phyloP scores from a whole-genome alignment of 2,113 vertebrate genomes.

The Oxygymnocypris stewartii region DNA sequence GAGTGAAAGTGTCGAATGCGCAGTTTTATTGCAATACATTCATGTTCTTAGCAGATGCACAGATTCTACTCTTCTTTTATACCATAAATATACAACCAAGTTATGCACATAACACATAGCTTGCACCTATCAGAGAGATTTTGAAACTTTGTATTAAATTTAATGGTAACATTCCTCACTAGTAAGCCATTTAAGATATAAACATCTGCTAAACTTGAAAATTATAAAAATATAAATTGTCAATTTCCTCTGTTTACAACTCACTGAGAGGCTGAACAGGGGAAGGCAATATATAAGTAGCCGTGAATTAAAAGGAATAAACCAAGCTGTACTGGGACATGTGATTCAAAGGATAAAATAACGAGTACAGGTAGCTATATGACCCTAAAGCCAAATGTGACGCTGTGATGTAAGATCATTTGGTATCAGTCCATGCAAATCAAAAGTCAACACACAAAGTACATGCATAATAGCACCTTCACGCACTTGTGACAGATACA shows the following conservation, averaged over 20 bases:
- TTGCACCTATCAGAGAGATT: background rate
- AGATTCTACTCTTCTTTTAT: background rate
- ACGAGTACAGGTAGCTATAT: background rate
- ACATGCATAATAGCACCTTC: background rate
- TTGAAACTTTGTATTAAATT: background rate
- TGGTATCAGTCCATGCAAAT: constrained; percentile 15
- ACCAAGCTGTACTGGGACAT: background rate
- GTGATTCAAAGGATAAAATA: no score
- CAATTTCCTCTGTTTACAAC: background rate
- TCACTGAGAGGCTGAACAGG: background rate
- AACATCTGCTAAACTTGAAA: background rate
- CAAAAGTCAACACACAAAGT: constrained; percentile 24
- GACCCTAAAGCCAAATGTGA: background rate
- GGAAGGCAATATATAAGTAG: background rate
- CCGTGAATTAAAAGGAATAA: background rate
- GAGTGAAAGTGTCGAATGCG: background rate
- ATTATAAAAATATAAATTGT: background rate
- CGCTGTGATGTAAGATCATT: background rate
- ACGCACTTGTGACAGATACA: background rate
- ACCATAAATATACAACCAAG: background rate
- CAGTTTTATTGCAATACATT: background rate
- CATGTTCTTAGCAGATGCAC: background rate
- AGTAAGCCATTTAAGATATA: background rate
- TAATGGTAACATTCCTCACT: background rate
- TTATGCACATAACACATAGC: background rate